Percentiles rank a stretch among this genome's conserved stretches.
phyloP scores from a whole-genome alignment of 1,140 invertebrate genomes.

The Drosophila busckii region DNA sequence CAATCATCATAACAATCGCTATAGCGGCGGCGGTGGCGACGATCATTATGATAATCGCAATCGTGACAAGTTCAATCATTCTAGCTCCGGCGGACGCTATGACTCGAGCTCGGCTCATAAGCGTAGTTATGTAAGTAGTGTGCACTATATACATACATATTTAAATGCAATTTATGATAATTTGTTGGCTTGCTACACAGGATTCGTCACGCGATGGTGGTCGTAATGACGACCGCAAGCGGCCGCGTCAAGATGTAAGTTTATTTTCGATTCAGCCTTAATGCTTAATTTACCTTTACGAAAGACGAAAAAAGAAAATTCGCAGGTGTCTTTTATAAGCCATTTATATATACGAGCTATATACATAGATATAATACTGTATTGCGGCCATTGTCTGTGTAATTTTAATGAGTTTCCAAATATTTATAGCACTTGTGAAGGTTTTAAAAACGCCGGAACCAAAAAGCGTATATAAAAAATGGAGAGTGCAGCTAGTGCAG shows the following conservation, averaged over 20 bases:
- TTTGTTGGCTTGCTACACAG: constrained; percentile 16
- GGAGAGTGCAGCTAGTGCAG: constrained; percentile 43
- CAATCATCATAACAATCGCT: constrained; percentile 50
- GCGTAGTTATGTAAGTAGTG: constrained; percentile 63
- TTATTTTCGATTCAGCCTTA: constrained; percentile 16
- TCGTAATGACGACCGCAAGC: constrained; percentile 65
- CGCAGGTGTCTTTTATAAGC: constrained; percentile 12
- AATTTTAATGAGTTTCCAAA: constrained; percentile 72
- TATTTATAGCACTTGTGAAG: constrained; percentile 74
- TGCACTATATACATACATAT: not conserved
- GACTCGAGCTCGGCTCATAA: constrained; percentile 60
- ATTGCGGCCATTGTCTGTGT: constrained; percentile 38
- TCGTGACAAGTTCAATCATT: constrained; percentile 58
- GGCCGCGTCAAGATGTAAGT: constrained; percentile 74
- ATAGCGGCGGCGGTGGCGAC: constrained; percentile 26
- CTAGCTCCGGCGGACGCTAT: no score
- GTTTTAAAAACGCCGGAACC: constrained; percentile 61
- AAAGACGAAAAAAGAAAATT: constrained; percentile 9
- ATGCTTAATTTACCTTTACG: constrained; percentile 19
- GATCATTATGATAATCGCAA: constrained; percentile 64
- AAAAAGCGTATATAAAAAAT: constrained; percentile 55
- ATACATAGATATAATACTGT: constrained; percentile 2
- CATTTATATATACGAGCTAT: constrained; percentile 19
- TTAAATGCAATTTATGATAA: not conserved
- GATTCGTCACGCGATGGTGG: constrained; percentile 69